Evolutionary conservation across 2,797 vertebrate genomes (phyloP).

Genomic region (Momotus momota): DNA sequence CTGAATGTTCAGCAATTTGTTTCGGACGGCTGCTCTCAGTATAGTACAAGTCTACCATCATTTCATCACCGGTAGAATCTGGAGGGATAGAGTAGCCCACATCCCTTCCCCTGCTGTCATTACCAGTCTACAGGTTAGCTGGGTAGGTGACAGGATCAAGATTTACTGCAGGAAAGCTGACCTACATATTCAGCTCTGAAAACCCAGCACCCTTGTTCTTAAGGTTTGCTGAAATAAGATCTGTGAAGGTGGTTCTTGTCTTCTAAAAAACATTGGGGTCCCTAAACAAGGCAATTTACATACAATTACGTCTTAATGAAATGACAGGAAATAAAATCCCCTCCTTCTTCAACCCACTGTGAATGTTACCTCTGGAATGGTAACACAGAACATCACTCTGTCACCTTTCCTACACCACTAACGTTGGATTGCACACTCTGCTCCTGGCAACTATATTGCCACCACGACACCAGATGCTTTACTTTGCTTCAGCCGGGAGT

Average conservation of each 20-base stretch:
- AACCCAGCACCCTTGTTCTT: neutral
- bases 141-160: neutral
- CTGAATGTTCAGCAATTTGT: neutral
- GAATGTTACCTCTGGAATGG: neutral
- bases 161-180: slow-evolving; percentile 5
- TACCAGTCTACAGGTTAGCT: neutral
- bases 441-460: neutral
- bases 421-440: neutral
- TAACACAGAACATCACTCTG: neutral
- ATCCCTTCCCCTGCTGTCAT: neutral
- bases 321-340: neutral
- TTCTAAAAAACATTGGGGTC: neutral
- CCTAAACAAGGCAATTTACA: neutral
- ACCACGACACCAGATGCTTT: neutral
- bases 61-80: neutral
- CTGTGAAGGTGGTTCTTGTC: neutral
- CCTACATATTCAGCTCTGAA: neutral
- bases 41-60: neutral
- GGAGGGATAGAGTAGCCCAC: neutral
- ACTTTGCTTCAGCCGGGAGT: neutral
- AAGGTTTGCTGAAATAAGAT: neutral
- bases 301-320: neutral
- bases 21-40: neutral
- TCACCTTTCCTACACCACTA: neutral
- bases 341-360: neutral